Base-by-base conservation (phyloP, 2,888 invertebrate species). In the Eumerus sabulonum region DNA sequence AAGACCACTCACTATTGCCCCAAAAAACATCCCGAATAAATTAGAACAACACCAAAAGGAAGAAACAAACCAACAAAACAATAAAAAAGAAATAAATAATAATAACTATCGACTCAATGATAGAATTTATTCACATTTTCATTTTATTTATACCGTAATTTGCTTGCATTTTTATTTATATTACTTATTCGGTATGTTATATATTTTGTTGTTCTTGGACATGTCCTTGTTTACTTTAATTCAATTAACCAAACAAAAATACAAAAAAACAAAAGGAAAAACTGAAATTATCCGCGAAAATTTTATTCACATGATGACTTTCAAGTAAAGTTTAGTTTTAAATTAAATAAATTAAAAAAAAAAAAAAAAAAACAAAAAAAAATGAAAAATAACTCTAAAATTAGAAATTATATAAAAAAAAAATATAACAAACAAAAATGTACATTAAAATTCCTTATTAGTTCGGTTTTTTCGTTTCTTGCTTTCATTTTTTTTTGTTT, bases 261-360 rank as follows among this genome's bases (percentile, higher is more conserved):
- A 74, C 56, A 73, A 73, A 77, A n/a, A 40, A 40, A 3, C 3
- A 3, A 40, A 74, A 63, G 3, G 9, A 74, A 63, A 14, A 79
- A 70, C 54, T 74, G 60, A 74, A 72, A 70, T 48, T 64, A 74
- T 54, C 51, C 66, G 56, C 27, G 5, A 9, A n/a, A n/a, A 59
- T 62, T 77, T 76, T 62, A 79, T 68, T 79, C 63, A n/a, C n/a
- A 73, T 74, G 5, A 74, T 70, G 74, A 68, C 63, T 79, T 68
- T 74, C 35, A 38, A 27, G 53, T 60, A 64, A 53, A 47, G 40
- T 67, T 67, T 51, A 64, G 47, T n/a, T 53, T 77, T 68, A 79
- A 74, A 27, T 79, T 74, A 74, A 79, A 74, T 79, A 79, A 79
- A 79, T 79, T 79, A 79, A 67, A 36, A 63, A 63, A 45, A 66